Evolutionary conservation across 2,888 invertebrate species (phyloP).

Genomic region (Kryphioiulus occultus): DNA sequence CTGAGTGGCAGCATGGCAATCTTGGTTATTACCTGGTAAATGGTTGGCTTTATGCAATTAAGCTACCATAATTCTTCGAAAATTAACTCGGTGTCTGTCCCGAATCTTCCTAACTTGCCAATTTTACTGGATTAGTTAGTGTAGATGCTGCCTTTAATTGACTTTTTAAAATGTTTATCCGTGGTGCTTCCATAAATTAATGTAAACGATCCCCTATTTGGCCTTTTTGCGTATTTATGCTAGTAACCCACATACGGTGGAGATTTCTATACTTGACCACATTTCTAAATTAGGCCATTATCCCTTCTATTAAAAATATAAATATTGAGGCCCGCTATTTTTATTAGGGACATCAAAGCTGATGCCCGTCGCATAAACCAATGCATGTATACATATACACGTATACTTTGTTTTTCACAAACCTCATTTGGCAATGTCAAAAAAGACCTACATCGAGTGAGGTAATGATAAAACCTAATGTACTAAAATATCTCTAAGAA

Average conservation of each 20-base stretch:
- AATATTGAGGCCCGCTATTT: not conserved
- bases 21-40: too few species aligned
- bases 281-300: slow-evolving; percentile 19
- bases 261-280: slow-evolving; percentile 21
- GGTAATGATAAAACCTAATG: not conserved
- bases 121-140: too few species aligned
- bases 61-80: too few species aligned
- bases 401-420: too few species aligned
- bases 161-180: too few species aligned
- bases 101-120: too few species aligned
- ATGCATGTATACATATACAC: not conserved
- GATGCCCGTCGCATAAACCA: not conserved
- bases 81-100: too few species aligned
- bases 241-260: not conserved
- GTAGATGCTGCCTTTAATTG: too few species aligned
- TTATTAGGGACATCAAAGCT: not conserved
- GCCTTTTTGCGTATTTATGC: not conserved
- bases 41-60: too few species aligned
- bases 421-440: not conserved
- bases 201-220: not conserved
- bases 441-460: not conserved
- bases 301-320: not conserved
- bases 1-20: too few species aligned
- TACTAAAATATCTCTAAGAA: not conserved
- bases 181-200: too few species aligned